Percentiles rank a stretch among this genome's conserved stretches.
These are phyloP conservation scores for Channa argus DNA, from an alignment of 2,113 vertebrate genomes.

Conservation along the genomic window DNA sequence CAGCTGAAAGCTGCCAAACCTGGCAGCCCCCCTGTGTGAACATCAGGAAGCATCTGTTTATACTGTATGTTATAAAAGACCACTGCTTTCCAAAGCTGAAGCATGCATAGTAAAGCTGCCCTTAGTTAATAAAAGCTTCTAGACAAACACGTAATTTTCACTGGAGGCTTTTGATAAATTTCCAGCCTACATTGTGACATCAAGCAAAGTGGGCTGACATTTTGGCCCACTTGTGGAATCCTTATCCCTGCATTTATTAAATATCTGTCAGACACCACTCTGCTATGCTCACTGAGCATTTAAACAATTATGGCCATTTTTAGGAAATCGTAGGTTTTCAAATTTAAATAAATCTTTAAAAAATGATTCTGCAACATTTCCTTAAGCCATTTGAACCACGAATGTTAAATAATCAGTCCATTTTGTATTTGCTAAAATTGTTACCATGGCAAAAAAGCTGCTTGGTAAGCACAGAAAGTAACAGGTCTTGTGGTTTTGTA, in stretches of 20 bases:
- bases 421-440: background rate
- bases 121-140: constrained; percentile 39
- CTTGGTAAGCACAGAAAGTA: too few relatives aligned
- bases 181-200: constrained; percentile 37
- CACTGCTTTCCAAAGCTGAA: constrained; percentile 35
- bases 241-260: constrained; percentile 22
- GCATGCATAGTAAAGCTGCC: constrained; percentile 17
- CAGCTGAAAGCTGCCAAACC: constrained; percentile 58
- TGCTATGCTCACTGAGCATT: background rate
- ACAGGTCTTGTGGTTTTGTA: background rate
- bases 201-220: constrained; percentile 40
- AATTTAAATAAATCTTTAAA: background rate
- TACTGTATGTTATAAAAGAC: constrained; percentile 47
- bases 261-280: constrained; percentile 19
- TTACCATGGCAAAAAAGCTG: too few relatives aligned
- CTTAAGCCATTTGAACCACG: background rate
- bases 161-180: constrained; percentile 6
- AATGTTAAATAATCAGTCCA: background rate
- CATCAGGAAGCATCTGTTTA: constrained; percentile 59
- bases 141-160: constrained; percentile 21
- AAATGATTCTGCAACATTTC: too few relatives aligned
- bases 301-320: background rate
- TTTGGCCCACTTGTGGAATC: constrained; percentile 17
- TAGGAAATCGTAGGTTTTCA: background rate
- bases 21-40: constrained; percentile 53